Evolutionary conservation across 2,797 vertebrate species (phyloP).

Genomic region (Enteromius radiatus): DNA sequence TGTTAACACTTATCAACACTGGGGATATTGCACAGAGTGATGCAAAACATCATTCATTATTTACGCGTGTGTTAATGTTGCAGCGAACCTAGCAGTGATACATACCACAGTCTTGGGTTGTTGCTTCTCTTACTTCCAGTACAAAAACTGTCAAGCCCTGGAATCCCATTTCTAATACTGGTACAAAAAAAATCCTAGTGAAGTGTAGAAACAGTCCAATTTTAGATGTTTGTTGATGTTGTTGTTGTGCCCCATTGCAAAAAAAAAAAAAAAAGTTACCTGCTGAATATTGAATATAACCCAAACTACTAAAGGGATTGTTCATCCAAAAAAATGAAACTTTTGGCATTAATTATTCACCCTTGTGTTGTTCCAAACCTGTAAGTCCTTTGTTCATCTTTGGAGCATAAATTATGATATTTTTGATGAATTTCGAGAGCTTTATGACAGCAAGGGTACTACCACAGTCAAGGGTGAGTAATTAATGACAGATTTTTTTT

Average conservation of each 20-base stretch:
- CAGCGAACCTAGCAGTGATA: constrained; percentile 41
- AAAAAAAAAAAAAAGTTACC: not conserved
- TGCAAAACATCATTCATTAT: constrained; percentile 60
- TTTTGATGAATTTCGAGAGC: not conserved
- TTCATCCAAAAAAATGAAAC: not conserved
- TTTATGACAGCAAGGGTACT: not conserved
- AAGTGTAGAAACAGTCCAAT: not conserved
- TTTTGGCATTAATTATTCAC: not conserved
- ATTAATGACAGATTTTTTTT: too few relatives aligned
- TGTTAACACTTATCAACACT: constrained; percentile 43
- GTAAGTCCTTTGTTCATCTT: not conserved
- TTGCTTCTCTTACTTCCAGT: constrained; percentile 25
- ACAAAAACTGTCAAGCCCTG: not conserved
- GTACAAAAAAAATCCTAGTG: not conserved
- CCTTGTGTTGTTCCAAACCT: not conserved
- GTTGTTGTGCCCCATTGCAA: not conserved
- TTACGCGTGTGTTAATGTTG: constrained; percentile 48
- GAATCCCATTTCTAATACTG: not conserved
- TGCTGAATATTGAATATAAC: not conserved
- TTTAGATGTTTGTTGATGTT: not conserved
- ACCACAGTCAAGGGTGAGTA: not conserved
- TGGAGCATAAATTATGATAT: not conserved
- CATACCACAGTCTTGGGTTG: not conserved
- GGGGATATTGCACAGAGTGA: constrained; percentile 39
- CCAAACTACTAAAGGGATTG: not conserved